Percentiles rank a stretch among this genome's conserved stretches.
phyloP scores from a whole-genome alignment of 2,113 vertebrate species.

The Bufo gargarizans region DNA sequence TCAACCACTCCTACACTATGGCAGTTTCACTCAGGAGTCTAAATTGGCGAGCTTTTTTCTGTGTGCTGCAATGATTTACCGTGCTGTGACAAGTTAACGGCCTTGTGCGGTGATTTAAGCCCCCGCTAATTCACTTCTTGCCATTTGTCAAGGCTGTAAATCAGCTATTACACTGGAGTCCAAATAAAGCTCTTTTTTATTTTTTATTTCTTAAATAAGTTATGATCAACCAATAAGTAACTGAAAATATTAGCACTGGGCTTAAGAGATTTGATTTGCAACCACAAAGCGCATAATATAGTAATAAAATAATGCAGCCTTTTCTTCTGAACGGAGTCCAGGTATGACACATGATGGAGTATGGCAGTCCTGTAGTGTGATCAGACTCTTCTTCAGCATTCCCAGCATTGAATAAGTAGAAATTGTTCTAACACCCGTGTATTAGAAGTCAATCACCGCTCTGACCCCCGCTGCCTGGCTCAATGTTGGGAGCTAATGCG shows the following conservation, averaged over 20 bases:
- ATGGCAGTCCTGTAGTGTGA: not conserved
- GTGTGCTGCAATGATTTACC: not conserved
- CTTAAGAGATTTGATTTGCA: not conserved
- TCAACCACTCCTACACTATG: not conserved
- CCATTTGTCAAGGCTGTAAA: constrained; percentile 4
- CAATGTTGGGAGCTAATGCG: not conserved
- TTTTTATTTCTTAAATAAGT: not conserved
- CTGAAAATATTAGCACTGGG: not conserved
- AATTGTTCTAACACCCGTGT: not conserved
- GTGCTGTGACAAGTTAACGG: constrained; percentile 21
- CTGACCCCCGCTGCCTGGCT: not conserved
- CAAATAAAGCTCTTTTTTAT: not conserved
- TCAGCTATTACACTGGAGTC: not conserved
- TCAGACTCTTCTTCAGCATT: not conserved
- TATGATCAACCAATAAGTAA: not conserved
- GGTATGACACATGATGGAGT: not conserved
- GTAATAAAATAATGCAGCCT: not conserved
- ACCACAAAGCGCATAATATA: not conserved
- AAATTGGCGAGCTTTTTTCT: not conserved
- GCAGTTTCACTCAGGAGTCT: no score
- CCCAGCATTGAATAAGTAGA: not conserved
- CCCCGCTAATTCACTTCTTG: not conserved
- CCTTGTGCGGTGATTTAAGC: constrained; percentile 24
- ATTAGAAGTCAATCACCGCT: not conserved
- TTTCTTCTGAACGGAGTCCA: not conserved